phyloP scores from a whole-genome alignment of 2,113 vertebrate species.

The Pseudorectes ferrugineus region DNA sequence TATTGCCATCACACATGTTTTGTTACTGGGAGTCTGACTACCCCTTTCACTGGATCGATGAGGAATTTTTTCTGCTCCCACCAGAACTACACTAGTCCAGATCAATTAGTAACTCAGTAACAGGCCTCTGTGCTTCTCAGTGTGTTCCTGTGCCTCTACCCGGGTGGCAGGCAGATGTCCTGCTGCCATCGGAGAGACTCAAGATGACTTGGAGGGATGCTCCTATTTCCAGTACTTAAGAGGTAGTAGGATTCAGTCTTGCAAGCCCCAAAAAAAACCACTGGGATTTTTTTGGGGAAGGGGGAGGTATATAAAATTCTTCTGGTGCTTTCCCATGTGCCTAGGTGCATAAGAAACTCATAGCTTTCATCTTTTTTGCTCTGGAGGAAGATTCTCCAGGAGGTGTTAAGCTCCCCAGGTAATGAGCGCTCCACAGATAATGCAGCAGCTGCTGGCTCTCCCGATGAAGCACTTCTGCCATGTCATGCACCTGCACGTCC shows the following conservation, averaged over 20 bases:
- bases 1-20: not conserved
- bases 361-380: not conserved
- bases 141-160: not conserved
- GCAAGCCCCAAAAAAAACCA: not conserved
- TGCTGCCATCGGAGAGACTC: not conserved
- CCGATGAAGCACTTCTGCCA: fast-evolving
- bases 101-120: not conserved
- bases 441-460: not conserved
- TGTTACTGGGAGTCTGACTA: not conserved
- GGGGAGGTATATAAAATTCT: not conserved
- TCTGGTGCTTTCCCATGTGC: not conserved
- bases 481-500: not conserved
- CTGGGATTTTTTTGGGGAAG: not conserved
- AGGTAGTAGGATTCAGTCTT: not conserved
- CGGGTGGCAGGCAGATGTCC: not conserved
- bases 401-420: fast-evolving
- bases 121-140: not conserved
- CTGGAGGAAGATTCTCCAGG: not conserved
- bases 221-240: not conserved
- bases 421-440: not conserved
- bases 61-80: not conserved
- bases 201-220: not conserved
- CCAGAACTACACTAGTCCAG: not conserved
- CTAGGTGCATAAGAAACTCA: not conserved
- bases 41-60: not conserved